These are phyloP conservation scores for Brenthis daphne DNA, from an alignment of 2,888 invertebrate genomes.

Conservation along the genomic window DNA sequence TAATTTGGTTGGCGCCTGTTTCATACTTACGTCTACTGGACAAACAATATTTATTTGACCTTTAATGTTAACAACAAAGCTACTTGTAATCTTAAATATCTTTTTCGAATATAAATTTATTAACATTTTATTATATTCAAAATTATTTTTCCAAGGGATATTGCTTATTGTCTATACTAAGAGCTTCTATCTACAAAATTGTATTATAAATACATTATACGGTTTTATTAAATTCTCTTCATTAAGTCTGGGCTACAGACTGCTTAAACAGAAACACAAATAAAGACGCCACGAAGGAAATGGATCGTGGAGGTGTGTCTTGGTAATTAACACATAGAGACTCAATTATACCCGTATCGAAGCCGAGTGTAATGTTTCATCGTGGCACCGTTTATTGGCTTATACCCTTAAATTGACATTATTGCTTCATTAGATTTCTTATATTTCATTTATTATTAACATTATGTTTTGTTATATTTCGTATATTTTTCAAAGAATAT, in stretches of 20 bases:
- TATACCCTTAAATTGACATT: slow-evolving; percentile 30
- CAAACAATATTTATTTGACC: slow-evolving; percentile 27
- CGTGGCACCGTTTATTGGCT: slow-evolving; percentile 42
- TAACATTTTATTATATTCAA: no score
- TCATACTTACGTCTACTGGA: slow-evolving; percentile 40
- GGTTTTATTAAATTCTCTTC: slow-evolving; percentile 15
- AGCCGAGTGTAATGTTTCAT: slow-evolving; percentile 74
- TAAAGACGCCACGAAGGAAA: slow-evolving; percentile 48
- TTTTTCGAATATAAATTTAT: background rate
- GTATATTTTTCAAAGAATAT: background rate
- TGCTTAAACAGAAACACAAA: slow-evolving; percentile 54
- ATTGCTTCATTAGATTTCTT: slow-evolving; percentile 16
- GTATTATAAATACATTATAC: slow-evolving; percentile 5
- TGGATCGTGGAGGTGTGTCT: slow-evolving; percentile 59
- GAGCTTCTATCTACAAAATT: background rate
- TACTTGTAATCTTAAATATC: background rate
- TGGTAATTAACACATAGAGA: slow-evolving; percentile 70
- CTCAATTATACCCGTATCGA: slow-evolving; percentile 68
- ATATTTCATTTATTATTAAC: background rate
- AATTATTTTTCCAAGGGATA: no score
- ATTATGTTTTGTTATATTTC: background rate
- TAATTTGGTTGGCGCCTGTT: slow-evolving; percentile 71
- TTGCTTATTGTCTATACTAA: no score
- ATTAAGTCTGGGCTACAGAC: slow-evolving; percentile 16
- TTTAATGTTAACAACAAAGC: background rate